phyloP scores from a whole-genome alignment of 1,140 invertebrate species.

The Cotesia chilonis region DNA sequence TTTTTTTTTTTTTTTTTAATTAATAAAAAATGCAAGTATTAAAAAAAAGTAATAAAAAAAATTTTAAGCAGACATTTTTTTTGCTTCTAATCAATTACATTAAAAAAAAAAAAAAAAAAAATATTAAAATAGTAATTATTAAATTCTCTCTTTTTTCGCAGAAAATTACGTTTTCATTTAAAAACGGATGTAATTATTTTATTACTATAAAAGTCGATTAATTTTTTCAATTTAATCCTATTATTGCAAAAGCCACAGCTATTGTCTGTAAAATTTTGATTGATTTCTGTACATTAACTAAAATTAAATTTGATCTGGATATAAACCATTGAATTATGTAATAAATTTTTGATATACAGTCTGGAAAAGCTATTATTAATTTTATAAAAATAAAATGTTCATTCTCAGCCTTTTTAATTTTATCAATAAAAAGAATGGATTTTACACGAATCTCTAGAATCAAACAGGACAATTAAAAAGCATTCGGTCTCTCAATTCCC shows the following conservation, averaged over 20 bases:
- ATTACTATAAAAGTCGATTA: slow-evolving; percentile 23
- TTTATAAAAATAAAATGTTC: no score
- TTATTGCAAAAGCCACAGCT: background rate
- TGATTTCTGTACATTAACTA: no score
- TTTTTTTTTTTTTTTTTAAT: no score
- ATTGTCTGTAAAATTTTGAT: no score
- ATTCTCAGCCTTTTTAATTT: no score
- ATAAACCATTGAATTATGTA: no score
- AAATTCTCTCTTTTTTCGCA: slow-evolving; percentile 6
- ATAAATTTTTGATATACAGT: no score
- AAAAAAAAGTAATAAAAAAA: background rate
- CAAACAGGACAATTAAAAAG: slow-evolving; percentile 29
- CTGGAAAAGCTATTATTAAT: no score
- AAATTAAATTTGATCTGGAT: no score
- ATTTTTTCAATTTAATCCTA: slow-evolving; percentile 5
- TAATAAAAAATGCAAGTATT: background rate
- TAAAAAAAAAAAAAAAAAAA: background rate
- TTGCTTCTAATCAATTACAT: slow-evolving; percentile 1
- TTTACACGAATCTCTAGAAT: slow-evolving; percentile 23
- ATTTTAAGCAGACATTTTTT: background rate
- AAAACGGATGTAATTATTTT: slow-evolving; percentile 12
- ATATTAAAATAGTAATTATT: slow-evolving; percentile 10
- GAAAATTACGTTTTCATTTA: slow-evolving; percentile 16
- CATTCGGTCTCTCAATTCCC: slow-evolving; percentile 18
- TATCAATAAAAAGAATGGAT: background rate